phyloP scores from a whole-genome alignment of 2,797 vertebrate genomes.

The Lemur catta region DNA sequence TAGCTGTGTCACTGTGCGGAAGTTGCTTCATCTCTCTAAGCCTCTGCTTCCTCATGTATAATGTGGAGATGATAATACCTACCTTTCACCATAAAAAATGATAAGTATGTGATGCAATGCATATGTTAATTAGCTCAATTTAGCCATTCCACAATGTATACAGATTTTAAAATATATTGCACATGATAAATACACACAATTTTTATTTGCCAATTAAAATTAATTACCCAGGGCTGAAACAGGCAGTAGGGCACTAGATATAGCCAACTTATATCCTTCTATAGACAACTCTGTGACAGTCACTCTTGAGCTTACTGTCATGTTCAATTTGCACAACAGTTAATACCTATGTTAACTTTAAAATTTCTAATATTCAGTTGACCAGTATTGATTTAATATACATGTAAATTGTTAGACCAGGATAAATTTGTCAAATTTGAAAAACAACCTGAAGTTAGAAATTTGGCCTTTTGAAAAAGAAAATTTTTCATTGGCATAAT shows the following conservation, averaged over 20 bases:
- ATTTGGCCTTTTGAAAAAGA: background rate
- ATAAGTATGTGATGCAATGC: background rate
- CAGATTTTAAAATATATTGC: background rate
- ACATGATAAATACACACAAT: background rate
- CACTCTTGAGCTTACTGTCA: background rate
- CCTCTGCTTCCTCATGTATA: background rate
- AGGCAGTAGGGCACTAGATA: too few relatives aligned
- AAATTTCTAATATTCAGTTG: background rate
- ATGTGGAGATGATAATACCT: background rate
- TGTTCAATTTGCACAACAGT: background rate
- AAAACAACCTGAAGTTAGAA: background rate
- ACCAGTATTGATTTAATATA: background rate
- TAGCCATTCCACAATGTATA: background rate
- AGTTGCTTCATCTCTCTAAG: background rate
- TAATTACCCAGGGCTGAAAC: background rate
- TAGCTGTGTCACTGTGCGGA: background rate
- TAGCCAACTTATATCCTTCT: too few relatives aligned
- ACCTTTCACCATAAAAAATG: background rate
- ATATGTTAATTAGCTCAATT: background rate
- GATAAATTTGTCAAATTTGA: background rate
- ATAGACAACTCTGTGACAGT: background rate
- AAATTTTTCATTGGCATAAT: background rate
- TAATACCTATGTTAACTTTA: background rate
- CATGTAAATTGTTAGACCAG: background rate
- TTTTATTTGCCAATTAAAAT: background rate